phyloP scores from a whole-genome alignment of 1,140 invertebrate genomes.

The Brachystomella parvula region DNA sequence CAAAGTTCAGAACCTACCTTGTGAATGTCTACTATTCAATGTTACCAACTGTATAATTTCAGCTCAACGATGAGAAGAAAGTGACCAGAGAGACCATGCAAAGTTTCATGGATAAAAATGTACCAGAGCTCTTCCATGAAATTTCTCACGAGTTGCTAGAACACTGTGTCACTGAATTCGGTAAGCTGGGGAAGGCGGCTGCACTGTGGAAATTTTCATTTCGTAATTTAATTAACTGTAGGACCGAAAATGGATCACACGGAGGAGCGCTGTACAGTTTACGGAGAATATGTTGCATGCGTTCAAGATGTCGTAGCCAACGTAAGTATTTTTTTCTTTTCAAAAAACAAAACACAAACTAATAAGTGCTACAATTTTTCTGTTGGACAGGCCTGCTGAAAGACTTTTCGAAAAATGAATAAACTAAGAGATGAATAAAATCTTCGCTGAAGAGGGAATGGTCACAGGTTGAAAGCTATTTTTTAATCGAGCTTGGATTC shows the following conservation, averaged over 20 bases:
- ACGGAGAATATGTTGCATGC: slow-evolving; percentile 27
- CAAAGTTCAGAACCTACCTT: no score
- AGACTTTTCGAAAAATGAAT: background rate
- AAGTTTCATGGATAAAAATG: slow-evolving; percentile 23
- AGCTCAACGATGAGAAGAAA: slow-evolving; percentile 18
- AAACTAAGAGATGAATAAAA: background rate
- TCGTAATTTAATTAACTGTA: background rate
- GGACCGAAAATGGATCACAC: slow-evolving; percentile 21
- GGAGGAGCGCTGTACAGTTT: slow-evolving; percentile 13
- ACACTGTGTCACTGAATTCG: slow-evolving; percentile 22
- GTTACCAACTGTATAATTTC: no score
- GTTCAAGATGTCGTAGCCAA: slow-evolving; percentile 21
- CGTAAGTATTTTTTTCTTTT: slow-evolving; percentile 7
- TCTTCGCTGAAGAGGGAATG: background rate
- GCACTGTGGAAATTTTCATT: background rate
- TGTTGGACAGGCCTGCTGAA: background rate
- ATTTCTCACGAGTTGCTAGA: slow-evolving; percentile 18
- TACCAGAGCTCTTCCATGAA: slow-evolving; percentile 23
- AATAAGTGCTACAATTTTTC: background rate
- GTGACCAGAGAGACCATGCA: slow-evolving; percentile 23
- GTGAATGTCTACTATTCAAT: no score
- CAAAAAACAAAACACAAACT: background rate
- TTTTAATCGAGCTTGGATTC: no score
- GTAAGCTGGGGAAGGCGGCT: no score
- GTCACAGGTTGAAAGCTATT: no score